Evolutionary conservation across 2,113 vertebrate species (phyloP), one percentile per base, ranked within the genome.

Genomic region (Poeciliopsis retropinna): DNA sequence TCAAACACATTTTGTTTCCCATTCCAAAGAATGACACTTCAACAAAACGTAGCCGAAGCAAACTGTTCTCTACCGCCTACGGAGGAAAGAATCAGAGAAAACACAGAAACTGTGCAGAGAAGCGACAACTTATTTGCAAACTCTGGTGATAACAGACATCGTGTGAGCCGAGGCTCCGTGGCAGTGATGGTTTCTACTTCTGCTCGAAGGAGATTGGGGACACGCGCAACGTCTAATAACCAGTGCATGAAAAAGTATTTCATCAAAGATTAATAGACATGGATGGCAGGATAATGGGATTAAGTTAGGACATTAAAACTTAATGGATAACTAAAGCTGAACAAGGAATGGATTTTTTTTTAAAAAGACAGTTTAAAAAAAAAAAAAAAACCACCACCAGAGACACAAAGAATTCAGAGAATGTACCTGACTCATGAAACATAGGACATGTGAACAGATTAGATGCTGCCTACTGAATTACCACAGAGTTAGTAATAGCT

Each of bases 401-500:
- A 72, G 74, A 81, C 68, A 81, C 61, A 47, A 73, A 61, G 72
- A 62, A 3, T 15, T 30, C n/a, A 67, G 37, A 17, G 28, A 15
- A 44, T 27, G n/a, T 79, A 51, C 73, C 47, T 67, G 31, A 70
- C 71, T 67, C 69, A 80, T 76, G 69, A 75, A 82, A 86, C 81
- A 80, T 70, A 86, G 80, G 63, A 75, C 75, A 80, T 87, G 82
- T 85, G 78, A 14, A 44, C 47, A 2, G 54, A 84, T 91, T 90
- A 92, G 89, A 79, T 25, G 60, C 72, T 27, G 84, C 54, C 80
- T 81, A 81, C 76, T 72, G 60, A 74, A 87, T 85, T 78, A 86
- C 88, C 75, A 32, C 75, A 60, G 79, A 88, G 84, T 87, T 88
- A 83, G 77, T 91, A 87, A 88, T 82, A 78, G 90, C 80, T 84